These are phyloP conservation scores for Dexiosoma caninum DNA, from an alignment of 2,888 invertebrate species.

Conservation along the genomic window DNA sequence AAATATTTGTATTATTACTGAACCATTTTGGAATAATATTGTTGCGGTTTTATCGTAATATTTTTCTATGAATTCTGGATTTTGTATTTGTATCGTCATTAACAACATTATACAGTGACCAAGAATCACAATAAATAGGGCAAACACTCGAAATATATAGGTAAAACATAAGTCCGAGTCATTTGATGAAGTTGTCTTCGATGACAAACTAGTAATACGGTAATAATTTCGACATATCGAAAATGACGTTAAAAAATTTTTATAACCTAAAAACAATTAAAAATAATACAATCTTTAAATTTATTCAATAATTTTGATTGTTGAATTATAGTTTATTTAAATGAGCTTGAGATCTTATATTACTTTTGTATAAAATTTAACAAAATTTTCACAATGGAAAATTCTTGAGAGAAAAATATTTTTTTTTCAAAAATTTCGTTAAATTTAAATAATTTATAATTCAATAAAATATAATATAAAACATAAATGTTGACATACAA, in stretches of 20 bases:
- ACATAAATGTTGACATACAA: too few relatives aligned
- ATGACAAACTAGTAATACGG: slow-evolving; percentile 64
- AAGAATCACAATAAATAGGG: slow-evolving; percentile 69
- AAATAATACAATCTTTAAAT: too few relatives aligned
- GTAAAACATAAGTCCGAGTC: slow-evolving; percentile 69
- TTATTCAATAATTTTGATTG: too few relatives aligned
- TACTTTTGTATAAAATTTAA: too few relatives aligned
- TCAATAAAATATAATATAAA: too few relatives aligned
- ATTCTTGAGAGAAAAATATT: too few relatives aligned
- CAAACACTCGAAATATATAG: slow-evolving; percentile 70
- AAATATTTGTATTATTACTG: slow-evolving; percentile 80
- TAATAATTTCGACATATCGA: slow-evolving; percentile 73
- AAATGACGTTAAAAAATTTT: slow-evolving; percentile 67
- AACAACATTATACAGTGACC: slow-evolving; percentile 68
- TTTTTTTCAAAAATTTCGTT: too few relatives aligned
- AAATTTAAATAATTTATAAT: too few relatives aligned
- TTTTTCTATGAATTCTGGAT: slow-evolving; percentile 72
- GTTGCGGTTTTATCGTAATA: slow-evolving; percentile 66
- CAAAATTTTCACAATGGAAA: too few relatives aligned
- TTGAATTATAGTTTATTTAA: too few relatives aligned
- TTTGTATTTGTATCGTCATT: slow-evolving; percentile 68
- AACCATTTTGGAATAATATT: slow-evolving; percentile 78
- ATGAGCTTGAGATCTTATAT: too few relatives aligned
- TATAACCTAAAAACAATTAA: slow-evolving; percentile 6
- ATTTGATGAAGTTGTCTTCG: slow-evolving; percentile 15